phyloP scores from a whole-genome alignment of 2,888 invertebrate genomes.

The Lasioglossum zephyrum region DNA sequence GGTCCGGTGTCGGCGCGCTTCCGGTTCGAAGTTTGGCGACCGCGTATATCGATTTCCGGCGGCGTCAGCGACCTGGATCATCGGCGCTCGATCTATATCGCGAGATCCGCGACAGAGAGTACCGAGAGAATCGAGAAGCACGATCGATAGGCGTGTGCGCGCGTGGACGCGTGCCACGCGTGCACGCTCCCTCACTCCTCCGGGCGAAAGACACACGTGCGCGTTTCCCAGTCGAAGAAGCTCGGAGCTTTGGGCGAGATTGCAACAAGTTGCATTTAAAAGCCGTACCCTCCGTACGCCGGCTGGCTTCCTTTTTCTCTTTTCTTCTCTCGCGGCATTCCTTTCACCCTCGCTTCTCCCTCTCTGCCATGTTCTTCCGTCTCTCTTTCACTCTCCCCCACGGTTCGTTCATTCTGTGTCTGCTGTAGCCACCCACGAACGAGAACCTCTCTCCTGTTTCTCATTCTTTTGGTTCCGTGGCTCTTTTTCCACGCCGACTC shows the following conservation, averaged over 20 bases:
- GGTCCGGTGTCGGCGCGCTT: not conserved
- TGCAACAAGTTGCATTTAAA: slow-evolving; percentile 80
- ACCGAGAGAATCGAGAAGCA: not conserved
- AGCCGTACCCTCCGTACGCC: slow-evolving; percentile 65
- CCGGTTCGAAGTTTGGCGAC: not conserved
- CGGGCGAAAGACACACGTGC: slow-evolving; percentile 38
- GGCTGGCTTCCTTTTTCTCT: slow-evolving; percentile 53
- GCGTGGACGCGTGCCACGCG: slow-evolving; percentile 17
- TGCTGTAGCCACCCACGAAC: not conserved
- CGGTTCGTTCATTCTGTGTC: not conserved
- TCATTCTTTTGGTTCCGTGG: slow-evolving; percentile 1
- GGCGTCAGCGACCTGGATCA: not conserved
- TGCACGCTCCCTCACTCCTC: not conserved
- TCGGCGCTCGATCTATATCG: not conserved
- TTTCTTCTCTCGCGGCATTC: slow-evolving; percentile 30
- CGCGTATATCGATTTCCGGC: not conserved
- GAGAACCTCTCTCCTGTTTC: not conserved
- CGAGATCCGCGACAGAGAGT: not conserved
- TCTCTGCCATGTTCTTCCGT: not conserved
- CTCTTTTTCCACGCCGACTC: not conserved
- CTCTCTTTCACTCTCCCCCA: not conserved
- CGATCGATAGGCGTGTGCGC: not conserved
- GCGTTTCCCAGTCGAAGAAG: slow-evolving; percentile 37
- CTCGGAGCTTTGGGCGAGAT: slow-evolving; percentile 66
- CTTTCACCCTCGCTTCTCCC: slow-evolving; percentile 7